These are phyloP conservation scores for Parotocinclus haroldoi DNA, from an alignment of 2,797 vertebrate genomes.

Conservation along the genomic window DNA sequence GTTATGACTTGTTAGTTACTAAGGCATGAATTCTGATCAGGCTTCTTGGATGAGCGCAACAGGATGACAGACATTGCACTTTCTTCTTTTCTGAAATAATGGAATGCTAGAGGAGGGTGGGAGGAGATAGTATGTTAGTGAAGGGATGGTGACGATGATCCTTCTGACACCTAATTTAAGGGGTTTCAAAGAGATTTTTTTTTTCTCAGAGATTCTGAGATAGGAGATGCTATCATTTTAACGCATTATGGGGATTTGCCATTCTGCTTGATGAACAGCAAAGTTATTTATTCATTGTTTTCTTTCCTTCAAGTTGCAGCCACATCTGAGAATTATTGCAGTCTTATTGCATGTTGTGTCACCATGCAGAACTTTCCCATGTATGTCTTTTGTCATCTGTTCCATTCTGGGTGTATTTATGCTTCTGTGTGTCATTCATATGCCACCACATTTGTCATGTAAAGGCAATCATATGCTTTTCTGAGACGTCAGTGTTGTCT, in stretches of 20 bases:
- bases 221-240: conserved; percentile 43
- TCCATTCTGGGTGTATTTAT: conserved; percentile 5
- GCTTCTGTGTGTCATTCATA: conserved; percentile 17
- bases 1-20: conserved; percentile 56
- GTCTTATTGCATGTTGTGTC: conserved; percentile 44
- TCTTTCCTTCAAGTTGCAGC: conserved; percentile 46
- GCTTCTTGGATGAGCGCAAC: conserved; percentile 36
- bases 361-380: neutral
- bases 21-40: conserved; percentile 47
- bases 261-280: conserved; percentile 56
- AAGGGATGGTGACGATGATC: conserved; percentile 12
- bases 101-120: conserved; percentile 16
- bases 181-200: conserved; percentile 48
- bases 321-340: conserved; percentile 46
- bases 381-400: conserved; percentile 8
- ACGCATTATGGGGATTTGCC: conserved; percentile 57
- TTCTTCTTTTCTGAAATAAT: conserved; percentile 55
- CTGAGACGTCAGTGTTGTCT: neutral
- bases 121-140: conserved; percentile 24
- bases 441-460: conserved; percentile 9
- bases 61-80: conserved; percentile 40
- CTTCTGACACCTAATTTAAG: conserved; percentile 49
- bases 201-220: conserved; percentile 51
- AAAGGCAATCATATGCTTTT: conserved; percentile 4
- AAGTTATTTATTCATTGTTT: conserved; percentile 65